Base-by-base conservation (phyloP, 2,113 vertebrate species). In the Cygnus atratus region DNA sequence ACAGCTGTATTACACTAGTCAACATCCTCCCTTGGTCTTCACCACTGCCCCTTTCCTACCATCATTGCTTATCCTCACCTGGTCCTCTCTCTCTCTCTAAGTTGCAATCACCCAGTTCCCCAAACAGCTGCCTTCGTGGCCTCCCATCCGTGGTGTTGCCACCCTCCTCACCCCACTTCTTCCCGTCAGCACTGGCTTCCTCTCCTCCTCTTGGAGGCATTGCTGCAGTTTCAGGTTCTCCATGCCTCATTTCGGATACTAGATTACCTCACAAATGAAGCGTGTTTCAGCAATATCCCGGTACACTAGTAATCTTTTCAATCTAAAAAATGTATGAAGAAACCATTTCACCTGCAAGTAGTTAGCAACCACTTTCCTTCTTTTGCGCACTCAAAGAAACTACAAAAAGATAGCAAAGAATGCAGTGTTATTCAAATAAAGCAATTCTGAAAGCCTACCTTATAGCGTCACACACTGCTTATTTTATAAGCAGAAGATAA, bases 401-500 rank as follows among this genome's bases (percentile, higher is more conserved):
- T 26, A 9, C 15, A 57, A 72, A 87, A 68, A 83, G 58, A 22
- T n/a, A 61, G 25, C 25, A 71, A 84, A 78, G 66, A 88, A 62
- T 35, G 50, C 4, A 70, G 41, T 48, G 68, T 43, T 20, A 73
- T 54, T 79, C 48, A 76, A 74, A 87, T 24, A 73, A 59, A 88
- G 57, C n/a, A 48, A 72, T 91, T 84, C 31, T 1, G 3, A 43
- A 10, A 80, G 68, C 59, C 25, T 26, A 46, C 8, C 7, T 88
- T 57, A 13, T 4, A 87, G 74, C 1, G 5, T 71, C 80, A 57
- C 41, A 46, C 50, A 55, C 17, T 80, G 43, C 19, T 87, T 89
- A 88, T 78, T 95, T 95, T 50, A 88, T 87, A 93, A 82, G 37
- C 37, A 62, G 29, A 68, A 90, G 66, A 93, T 68, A 95, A 95